Evolutionary conservation across 1,140 invertebrate species (phyloP), one percentile per base, ranked within the genome.

Genomic region (Lepidurus apus): DNA sequence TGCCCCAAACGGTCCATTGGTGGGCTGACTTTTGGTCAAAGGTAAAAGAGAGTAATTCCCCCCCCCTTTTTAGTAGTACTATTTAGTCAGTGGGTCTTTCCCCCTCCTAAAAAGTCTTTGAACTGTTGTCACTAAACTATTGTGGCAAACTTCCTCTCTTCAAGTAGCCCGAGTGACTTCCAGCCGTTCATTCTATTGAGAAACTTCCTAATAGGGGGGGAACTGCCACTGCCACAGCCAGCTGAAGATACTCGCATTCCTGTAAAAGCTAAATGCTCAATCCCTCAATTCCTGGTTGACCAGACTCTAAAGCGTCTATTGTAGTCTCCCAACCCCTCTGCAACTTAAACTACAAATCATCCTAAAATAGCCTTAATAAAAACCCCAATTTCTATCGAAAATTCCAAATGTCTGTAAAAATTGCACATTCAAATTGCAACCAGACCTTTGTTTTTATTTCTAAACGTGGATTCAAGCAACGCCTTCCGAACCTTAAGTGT

Each of bases 91-190:
- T 65, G 17, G 53, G 53, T 13, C 21, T 65, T 13, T 17, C 53
- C 53, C 53, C 53, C 21, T 17, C 53, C 53, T 13, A 65, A 65
- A 65, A 65, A 65, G 53, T 65, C 53, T 65, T 47, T 47, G 21
- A 65, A 65, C 53, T 65, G 53, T 65, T 65, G 53, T 65, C 53
- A 65, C 4, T 65, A n/a, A 65, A 65, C 53, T 65, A 65, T 65
- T 65, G 53, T 65, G 53, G 53, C 53, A 13, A 65, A 65, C 53
- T 65, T 65, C 53, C 53, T 65, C 53, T 65, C 53, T 65, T 65
- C 53, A 65, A 65, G 53, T 65, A 65, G 53, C 53, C 47, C 53
- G 53, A 65, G 53, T 65, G 17, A 65, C 53, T 65, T 65, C 53
- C 53, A 65, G 53, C 53, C 53, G 53, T 65, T 65, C 53, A 65